Percentiles rank a stretch among this genome's conserved stretches.
phyloP scores from a whole-genome alignment of 1,140 invertebrate genomes.

The Hirudo medicinalis region DNA sequence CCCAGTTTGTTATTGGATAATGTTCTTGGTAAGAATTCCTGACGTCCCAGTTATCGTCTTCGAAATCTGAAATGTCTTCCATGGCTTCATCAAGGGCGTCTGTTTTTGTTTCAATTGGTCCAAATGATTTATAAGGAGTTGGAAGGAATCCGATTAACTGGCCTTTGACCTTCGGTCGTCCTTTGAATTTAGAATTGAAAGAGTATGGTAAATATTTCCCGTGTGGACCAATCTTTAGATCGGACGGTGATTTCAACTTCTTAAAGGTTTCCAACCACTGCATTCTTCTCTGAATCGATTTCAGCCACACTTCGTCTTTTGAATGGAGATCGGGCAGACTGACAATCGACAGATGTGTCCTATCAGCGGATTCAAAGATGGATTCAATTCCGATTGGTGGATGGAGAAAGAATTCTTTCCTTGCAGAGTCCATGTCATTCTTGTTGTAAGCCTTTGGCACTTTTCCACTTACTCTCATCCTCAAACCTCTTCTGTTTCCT shows the following conservation, averaged over 20 bases:
- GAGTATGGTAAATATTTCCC: background rate
- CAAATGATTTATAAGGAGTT: conserved; percentile 23
- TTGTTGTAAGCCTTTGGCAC: conserved; percentile 23
- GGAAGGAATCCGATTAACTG: conserved; percentile 18
- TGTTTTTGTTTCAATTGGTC: conserved; percentile 22
- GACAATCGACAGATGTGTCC: conserved; percentile 8
- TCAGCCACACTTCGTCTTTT: background rate
- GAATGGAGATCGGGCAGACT: conserved; percentile 7
- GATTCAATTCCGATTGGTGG: conserved; percentile 18
- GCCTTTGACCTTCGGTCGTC: background rate
- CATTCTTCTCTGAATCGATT: conserved; percentile 1
- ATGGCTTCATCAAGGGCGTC: conserved; percentile 20
- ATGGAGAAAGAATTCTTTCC: conserved; percentile 21
- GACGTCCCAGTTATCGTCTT: conserved; percentile 1
- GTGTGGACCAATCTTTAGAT: too few relatives aligned
- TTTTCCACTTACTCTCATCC: conserved; percentile 16
- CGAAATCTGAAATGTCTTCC: background rate
- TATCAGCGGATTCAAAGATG: conserved; percentile 16
- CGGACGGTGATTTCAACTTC: background rate
- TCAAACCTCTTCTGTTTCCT: conserved; percentile 15
- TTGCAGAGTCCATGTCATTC: conserved; percentile 6
- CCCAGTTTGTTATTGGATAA: background rate
- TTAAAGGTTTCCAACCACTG: conserved; percentile 9
- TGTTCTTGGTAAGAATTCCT: background rate
- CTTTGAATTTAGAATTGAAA: background rate